phyloP scores from a whole-genome alignment of 1,140 invertebrate genomes.

The Rhopalosiphum padi region DNA sequence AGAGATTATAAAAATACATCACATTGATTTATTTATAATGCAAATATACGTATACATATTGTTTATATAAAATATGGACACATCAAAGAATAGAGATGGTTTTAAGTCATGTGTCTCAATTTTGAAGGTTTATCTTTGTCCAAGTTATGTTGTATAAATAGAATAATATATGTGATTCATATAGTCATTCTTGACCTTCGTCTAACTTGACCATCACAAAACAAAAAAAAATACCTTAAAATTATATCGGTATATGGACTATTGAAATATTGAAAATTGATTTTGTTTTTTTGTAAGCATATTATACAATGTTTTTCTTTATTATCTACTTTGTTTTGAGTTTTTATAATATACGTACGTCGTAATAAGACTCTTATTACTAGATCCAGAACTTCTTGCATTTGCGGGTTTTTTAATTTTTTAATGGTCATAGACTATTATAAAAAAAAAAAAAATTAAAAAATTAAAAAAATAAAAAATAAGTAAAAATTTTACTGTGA shows the following conservation, averaged over 20 bases:
- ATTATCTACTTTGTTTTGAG: too few species aligned
- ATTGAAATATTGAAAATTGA: neutral
- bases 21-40: neutral
- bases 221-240: neutral
- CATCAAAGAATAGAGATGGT: neutral
- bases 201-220: neutral
- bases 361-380: too few species aligned
- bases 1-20: neutral
- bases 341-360: too few species aligned
- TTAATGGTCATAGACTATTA: too few species aligned
- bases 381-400: neutral
- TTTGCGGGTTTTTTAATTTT: too few species aligned
- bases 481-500: neutral
- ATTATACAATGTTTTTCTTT: neutral
- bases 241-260: neutral
- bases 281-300: neutral
- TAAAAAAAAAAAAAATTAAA: too few species aligned
- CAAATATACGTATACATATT: neutral
- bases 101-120: neutral
- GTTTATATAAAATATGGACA: neutral
- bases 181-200: conserved; percentile 12
- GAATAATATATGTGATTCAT: conserved; percentile 7
- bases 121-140: conserved; percentile 47
- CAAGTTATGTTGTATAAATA: conserved; percentile 12
- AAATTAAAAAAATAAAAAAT: too few species aligned